Evolutionary conservation across 2,113 vertebrate species (phyloP).

Genomic region (Porphyrio hochstetteri): DNA sequence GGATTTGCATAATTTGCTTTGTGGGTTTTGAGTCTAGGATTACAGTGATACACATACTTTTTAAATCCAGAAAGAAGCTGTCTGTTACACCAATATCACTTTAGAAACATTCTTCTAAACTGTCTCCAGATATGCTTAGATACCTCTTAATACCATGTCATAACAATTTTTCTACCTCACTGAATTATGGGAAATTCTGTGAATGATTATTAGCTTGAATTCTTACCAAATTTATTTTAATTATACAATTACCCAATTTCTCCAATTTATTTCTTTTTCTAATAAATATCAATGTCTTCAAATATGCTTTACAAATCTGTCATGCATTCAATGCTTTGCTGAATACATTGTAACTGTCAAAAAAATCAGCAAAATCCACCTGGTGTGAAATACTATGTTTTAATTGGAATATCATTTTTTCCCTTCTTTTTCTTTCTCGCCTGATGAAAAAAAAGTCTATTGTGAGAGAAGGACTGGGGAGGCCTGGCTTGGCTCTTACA

Average conservation of each 20-base stretch:
- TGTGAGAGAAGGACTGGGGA: not conserved
- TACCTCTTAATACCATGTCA: not conserved
- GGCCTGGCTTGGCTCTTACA: not conserved
- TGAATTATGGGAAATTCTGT: not conserved
- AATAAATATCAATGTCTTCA: not conserved
- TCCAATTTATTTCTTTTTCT: not conserved
- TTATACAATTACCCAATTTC: not conserved
- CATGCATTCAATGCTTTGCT: not conserved
- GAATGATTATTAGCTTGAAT: not conserved
- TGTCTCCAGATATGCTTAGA: not conserved
- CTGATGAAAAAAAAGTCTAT: not conserved
- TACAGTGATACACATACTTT: not conserved
- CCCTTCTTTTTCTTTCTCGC: not conserved
- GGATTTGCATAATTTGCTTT: not conserved
- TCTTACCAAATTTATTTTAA: not conserved
- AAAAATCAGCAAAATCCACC: conserved; percentile 7
- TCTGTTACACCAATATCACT: not conserved
- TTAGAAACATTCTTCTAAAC: not conserved
- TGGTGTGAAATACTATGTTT: not conserved
- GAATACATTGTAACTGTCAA: not conserved
- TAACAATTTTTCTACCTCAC: not conserved
- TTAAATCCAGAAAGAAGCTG: not conserved
- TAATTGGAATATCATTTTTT: not conserved
- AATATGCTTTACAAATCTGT: not conserved
- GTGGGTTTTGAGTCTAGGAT: not conserved